These are phyloP conservation scores for Cryptocephalus primarius DNA, from an alignment of 2,888 invertebrate species.

Conservation along the genomic window DNA sequence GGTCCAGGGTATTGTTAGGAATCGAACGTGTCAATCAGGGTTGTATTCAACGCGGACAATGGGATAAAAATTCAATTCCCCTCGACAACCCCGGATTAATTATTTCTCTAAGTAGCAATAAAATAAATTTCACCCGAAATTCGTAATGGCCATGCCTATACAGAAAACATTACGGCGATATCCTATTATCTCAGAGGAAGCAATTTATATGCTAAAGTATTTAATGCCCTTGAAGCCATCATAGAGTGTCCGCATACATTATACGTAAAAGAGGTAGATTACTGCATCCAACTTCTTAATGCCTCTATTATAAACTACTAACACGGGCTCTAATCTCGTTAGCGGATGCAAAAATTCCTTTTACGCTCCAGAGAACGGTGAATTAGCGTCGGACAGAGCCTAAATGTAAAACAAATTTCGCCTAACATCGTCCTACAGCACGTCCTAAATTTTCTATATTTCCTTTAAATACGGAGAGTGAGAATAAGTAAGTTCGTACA, in stretches of 20 bases:
- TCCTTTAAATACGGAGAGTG: no score
- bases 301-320: conserved; percentile 27
- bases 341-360: conserved; percentile 1
- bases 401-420: no score
- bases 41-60: no score
- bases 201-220: conserved; percentile 8
- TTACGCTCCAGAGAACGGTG: background rate
- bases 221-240: conserved; percentile 5
- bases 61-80: no score
- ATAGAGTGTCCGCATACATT: conserved; percentile 21
- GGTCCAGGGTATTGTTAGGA: conserved; percentile 18
- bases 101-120: no score
- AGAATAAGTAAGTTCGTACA: no score
- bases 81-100: no score
- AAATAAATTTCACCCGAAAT: background rate
- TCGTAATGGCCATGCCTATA: no score
- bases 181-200: background rate
- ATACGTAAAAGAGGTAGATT: conserved; percentile 17
- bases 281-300: conserved; percentile 24
- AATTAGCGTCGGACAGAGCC: background rate
- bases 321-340: conserved; percentile 10
- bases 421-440: no score
- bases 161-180: no score
- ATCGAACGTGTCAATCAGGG: conserved; percentile 13
- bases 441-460: no score